Evolutionary conservation across 2,888 invertebrate species (phyloP), one percentile per base, ranked within the genome.

Genomic region (Rhamnusium bicolor): DNA sequence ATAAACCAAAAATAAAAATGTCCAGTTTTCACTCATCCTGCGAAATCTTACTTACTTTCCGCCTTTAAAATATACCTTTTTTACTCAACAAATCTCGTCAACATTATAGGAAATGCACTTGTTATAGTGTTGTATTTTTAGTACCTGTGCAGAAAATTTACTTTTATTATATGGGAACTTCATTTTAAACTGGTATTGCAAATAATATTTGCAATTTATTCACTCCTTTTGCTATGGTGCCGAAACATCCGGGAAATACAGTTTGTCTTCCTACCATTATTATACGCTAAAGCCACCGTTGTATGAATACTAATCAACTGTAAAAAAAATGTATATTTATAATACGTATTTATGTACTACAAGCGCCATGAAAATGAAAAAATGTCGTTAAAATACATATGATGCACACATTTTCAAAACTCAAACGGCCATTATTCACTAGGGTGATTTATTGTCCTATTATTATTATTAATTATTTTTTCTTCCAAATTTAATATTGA

Each of bases 181-280:
- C 21, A 29, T 53, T 65, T 65, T 53, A 21, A 29, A 54, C 16
- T 40, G 53, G 16, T 18, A 53, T 40, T 65, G 29, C 19, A 53
- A 19, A 18, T 29, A 32, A 53, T n/a, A n/a, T 65, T 65, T 54
- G 65, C 40, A 65, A 65, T 65, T 65, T 54, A 65, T 19, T 18
- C 51, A 19, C n/a, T 14, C 40, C 14, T 16, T 51, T 24, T 32
- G 49, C 53, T 27, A 49, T 16, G 46, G 49, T 63, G 65, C 65
- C 40, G 65, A 51, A 65, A 65, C 53, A 54, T 65, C 65, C 65
- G 65, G 65, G 65, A 53, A 63, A 54, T 53, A 63, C 18, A 51
- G 40, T 32, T 65, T 54, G 63, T 21, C 65, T 63, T 63, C 49
- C 63, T 51, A 65, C 19, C 53, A 65, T 53, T 53, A 65, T 65